These are phyloP conservation scores for Eupsilia transversa DNA, from an alignment of 2,888 invertebrate genomes.

Conservation along the genomic window DNA sequence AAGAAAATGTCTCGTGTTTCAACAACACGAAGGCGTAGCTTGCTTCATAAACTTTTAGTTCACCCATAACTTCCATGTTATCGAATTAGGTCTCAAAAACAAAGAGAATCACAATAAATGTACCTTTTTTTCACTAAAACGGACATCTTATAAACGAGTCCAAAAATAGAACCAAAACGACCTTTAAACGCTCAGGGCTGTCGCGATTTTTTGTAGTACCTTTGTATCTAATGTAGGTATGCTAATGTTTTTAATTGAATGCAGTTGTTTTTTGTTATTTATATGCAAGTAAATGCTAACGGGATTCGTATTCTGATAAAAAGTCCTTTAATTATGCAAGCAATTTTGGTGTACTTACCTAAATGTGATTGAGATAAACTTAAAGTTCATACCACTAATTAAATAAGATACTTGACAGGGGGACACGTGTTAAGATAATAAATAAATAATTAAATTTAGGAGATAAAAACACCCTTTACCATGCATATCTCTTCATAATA, in stretches of 20 bases:
- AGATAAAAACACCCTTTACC: background rate
- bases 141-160: conserved; percentile 28
- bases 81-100: conserved; percentile 41
- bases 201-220: background rate
- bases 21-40: conserved; percentile 10
- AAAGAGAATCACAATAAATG: conserved; percentile 45
- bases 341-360: background rate
- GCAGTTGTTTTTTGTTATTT: conserved; percentile 1
- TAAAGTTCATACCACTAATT: conserved; percentile 11
- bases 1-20: conserved; percentile 6
- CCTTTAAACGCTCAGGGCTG: conserved; percentile 55
- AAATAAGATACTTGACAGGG: background rate
- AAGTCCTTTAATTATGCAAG: conserved; percentile 3
- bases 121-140: conserved; percentile 34
- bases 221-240: conserved; percentile 10
- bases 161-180: conserved; percentile 55
- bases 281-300: background rate
- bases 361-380: conserved; percentile 18
- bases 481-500: too few species aligned
- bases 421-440: background rate
- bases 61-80: conserved; percentile 39
- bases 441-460: background rate
- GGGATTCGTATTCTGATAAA: background rate
- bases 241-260: conserved; percentile 13
- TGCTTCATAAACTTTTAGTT: conserved; percentile 32